Percentiles rank a stretch among this genome's conserved stretches.
Conservation (phyloP, 1,140 invertebrate species). For the Catajapyx aquilonaris region DNA sequence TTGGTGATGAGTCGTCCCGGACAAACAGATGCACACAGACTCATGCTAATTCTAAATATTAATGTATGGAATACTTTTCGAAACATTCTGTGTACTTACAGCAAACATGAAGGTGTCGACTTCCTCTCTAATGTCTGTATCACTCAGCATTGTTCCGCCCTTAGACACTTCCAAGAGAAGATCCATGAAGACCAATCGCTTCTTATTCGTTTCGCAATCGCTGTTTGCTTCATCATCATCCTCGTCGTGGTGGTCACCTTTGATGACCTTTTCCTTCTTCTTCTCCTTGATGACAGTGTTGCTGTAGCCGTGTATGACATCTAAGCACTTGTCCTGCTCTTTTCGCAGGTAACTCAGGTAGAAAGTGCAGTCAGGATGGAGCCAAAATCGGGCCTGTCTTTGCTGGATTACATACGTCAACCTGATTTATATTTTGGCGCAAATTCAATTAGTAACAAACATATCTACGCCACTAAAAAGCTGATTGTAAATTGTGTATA, state of each 20-base stretch:
- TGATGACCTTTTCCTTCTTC: conserved; percentile 2
- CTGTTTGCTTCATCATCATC: neutral
- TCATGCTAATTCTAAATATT: neutral
- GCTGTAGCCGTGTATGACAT: conserved; percentile 6
- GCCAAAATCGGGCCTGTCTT: conserved; percentile 20
- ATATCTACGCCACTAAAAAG: no score
- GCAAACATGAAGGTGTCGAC: conserved; percentile 29
- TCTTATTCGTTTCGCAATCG: conserved; percentile 13
- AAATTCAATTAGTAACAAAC: neutral
- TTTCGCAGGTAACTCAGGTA: conserved; percentile 15
- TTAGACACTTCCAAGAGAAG: conserved; percentile 24
- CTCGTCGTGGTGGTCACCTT: neutral
- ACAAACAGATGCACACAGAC: neutral
- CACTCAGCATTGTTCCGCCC: conserved; percentile 17
- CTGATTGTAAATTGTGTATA: no score
- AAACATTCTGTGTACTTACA: neutral
- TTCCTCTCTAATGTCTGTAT: conserved; percentile 26
- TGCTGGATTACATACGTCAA: conserved; percentile 2
- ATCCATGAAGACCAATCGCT: conserved; percentile 31
- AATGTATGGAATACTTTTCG: neutral
- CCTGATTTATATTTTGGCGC: no score
- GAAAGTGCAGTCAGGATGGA: conserved; percentile 25
- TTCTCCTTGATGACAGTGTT: conserved; percentile 6
- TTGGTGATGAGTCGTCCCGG: neutral
- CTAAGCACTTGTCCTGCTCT: conserved; percentile 8